These are phyloP conservation scores for Phymastichus coffea DNA, from an alignment of 1,140 invertebrate genomes.

Conservation along the genomic window DNA sequence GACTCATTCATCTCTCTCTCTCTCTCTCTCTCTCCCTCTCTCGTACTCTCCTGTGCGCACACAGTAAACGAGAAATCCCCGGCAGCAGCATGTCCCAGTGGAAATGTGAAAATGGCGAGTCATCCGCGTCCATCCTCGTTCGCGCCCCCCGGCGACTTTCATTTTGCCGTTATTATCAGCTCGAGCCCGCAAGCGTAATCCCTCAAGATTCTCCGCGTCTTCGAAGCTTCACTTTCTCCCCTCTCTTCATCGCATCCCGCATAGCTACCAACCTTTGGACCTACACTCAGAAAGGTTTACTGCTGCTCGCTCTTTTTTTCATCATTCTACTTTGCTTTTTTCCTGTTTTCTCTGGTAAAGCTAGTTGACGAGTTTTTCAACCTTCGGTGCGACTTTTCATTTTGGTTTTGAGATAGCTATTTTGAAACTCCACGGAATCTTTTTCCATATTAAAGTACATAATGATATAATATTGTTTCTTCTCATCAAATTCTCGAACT, in stretches of 20 bases:
- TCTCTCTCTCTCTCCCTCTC: no score
- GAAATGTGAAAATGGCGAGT: constrained; percentile 39
- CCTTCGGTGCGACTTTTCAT: no score
- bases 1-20: constrained; percentile 3
- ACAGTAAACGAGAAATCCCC: no score
- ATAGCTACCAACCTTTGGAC: neutral
- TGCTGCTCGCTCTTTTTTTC: neutral
- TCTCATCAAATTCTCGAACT: no score
- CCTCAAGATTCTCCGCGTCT: constrained; percentile 19
- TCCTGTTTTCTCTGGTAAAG: neutral
- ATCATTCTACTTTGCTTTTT: neutral
- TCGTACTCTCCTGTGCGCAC: no score
- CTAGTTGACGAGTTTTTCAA: no score
- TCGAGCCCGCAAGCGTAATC: constrained; percentile 16
- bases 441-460: no score
- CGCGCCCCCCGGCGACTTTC: constrained; percentile 19
- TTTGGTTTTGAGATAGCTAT: no score
- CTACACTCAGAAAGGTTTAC: neutral
- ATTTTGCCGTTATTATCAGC: constrained; percentile 29
- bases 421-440: no score
- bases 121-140: neutral
- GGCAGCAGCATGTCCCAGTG: constrained; percentile 33
- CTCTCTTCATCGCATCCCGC: neutral
- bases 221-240: neutral
- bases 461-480: no score